Evolutionary conservation across 2,888 invertebrate species (phyloP).

Genomic region (Oligia fasciuncula): DNA sequence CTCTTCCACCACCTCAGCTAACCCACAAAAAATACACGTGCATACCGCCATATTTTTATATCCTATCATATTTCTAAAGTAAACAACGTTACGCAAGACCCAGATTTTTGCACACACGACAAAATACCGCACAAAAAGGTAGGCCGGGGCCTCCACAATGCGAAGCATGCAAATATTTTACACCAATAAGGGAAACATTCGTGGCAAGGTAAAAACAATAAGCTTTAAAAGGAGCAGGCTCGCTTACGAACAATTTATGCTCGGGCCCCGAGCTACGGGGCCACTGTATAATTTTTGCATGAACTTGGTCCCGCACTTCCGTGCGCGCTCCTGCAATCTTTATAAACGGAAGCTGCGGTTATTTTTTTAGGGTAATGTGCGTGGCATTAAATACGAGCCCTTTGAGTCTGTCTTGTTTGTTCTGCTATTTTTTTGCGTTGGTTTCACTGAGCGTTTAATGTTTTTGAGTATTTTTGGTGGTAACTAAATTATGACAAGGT

Average conservation of each 20-base stretch:
- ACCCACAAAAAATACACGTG: slow-evolving; percentile 46
- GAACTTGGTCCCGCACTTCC: slow-evolving; percentile 69
- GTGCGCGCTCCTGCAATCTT: slow-evolving; percentile 66
- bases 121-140: slow-evolving; percentile 58
- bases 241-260: slow-evolving; percentile 58
- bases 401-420: slow-evolving; percentile 60
- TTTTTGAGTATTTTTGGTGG: slow-evolving; percentile 36
- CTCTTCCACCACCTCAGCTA: slow-evolving; percentile 17
- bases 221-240: slow-evolving; percentile 64
- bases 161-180: slow-evolving; percentile 72
- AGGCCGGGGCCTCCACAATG: slow-evolving; percentile 48
- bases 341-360: slow-evolving; percentile 66
- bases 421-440: slow-evolving; percentile 42
- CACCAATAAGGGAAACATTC: slow-evolving; percentile 76
- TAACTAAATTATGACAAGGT: slow-evolving; percentile 23
- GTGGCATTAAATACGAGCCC: slow-evolving; percentile 65
- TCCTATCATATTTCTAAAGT: slow-evolving; percentile 58
- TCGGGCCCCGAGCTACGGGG: slow-evolving; percentile 25
- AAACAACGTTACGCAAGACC: slow-evolving; percentile 56
- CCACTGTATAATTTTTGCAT: slow-evolving; percentile 75
- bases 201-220: slow-evolving; percentile 75
- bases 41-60: slow-evolving; percentile 41
- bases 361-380: slow-evolving; percentile 66
- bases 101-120: slow-evolving; percentile 58
- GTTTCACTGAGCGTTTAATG: slow-evolving; percentile 40